A percentile compares a stretch with the other conserved stretches of the same genome.
Conservation (phyloP, 2,113 vertebrate species). For the Cariama cristata region DNA sequence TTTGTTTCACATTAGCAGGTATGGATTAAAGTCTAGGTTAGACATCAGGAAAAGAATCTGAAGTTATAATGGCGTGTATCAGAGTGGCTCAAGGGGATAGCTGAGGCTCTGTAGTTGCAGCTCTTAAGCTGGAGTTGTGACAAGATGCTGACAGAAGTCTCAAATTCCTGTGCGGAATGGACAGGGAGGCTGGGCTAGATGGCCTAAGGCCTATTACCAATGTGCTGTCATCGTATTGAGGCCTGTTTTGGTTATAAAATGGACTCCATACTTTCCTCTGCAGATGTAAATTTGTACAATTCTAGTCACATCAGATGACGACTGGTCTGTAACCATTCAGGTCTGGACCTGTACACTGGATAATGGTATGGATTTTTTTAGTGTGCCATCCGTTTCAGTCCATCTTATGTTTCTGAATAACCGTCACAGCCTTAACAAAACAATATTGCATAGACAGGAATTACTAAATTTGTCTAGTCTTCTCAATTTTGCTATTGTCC, state of each 20-base stretch:
- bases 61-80: not conserved
- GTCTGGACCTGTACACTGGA: not conserved
- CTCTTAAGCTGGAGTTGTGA: not conserved
- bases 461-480: not conserved
- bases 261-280: not conserved
- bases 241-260: not conserved
- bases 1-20: not conserved
- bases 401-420: not conserved
- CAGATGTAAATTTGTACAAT: not conserved
- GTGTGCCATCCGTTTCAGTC: not conserved
- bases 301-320: not conserved
- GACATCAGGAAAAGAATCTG: not conserved
- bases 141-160: not conserved
- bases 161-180: not conserved
- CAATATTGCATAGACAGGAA: not conserved
- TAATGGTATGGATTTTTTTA: not conserved
- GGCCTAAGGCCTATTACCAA: not conserved
- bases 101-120: not conserved
- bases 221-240: not conserved
- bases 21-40: not conserved
- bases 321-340: accelerated
- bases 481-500: not conserved
- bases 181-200: not conserved
- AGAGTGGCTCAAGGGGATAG: not conserved
- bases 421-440: not conserved